Base-by-base conservation (phyloP, 2,113 vertebrate species). In the Scartelaos histophorus region DNA sequence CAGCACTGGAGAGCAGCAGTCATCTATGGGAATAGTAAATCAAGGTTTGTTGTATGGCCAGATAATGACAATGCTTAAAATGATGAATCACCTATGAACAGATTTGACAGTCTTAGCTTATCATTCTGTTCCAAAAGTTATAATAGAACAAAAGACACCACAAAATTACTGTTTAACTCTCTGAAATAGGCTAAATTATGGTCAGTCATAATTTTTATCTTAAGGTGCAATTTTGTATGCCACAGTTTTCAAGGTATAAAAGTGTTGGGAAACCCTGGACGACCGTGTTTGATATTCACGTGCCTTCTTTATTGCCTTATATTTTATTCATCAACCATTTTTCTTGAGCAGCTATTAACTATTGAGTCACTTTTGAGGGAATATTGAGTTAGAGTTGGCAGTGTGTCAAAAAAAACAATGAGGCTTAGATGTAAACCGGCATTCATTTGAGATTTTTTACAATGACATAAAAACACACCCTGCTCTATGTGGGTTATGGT, bases 391-490 rank as follows among this genome's bases (percentile, higher is more conserved):
- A 15, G 13, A 34, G 17, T 64, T 43, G 17, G 51, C 51, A 53
- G 51, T 1, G 3, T 51, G 49, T 51, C 49, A 49, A 49, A 49
- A 51, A 17, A 16, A 51, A 6, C 24, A 34, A 67, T 54, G 29
- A 2, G 47, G 62, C 9, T 3, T 22, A 19, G 17, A 19, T 4
- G 15, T 47, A 13, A 10, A 2, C 5, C 7, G 3, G 70, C 69
- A 70, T 65, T 80, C 54, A 47, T 45, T 45, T 22, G 19, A 25
- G 67, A 61, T 58, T 34, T 29, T 49, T 66, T n/a, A 61, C 7
- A 4, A 73, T 80, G 61, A 87, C 45, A 57, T 35, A 4, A 21
- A 49, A 56, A 71, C 71, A 60, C 71, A 51, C 62, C 70, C 67
- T 82, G 15, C 3, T 24, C 3, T 49, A 9, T 0, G 34, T 25